Evolutionary conservation across 1,140 invertebrate genomes (phyloP).

Genomic region (Drosophila azteca): DNA sequence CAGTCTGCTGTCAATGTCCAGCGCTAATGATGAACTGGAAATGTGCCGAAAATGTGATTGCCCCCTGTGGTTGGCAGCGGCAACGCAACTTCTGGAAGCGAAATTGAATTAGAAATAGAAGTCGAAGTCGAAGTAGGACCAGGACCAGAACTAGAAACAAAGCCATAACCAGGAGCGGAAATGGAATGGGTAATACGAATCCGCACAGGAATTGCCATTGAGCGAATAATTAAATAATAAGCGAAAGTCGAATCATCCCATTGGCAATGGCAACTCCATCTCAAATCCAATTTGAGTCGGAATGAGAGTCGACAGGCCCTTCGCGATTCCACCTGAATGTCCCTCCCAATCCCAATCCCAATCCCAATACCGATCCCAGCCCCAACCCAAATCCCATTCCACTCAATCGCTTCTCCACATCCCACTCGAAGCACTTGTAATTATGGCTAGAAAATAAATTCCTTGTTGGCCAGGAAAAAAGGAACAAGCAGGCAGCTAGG

Average conservation of each 20-base stretch:
- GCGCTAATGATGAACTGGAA: slow-evolving; percentile 77
- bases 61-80: slow-evolving; percentile 50
- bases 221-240: slow-evolving; percentile 82
- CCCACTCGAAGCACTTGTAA: slow-evolving; percentile 59
- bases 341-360: neutral
- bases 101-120: slow-evolving; percentile 66
- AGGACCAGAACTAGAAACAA: neutral
- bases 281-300: slow-evolving; percentile 14
- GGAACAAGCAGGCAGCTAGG: neutral
- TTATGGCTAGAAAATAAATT: slow-evolving; percentile 69
- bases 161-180: slow-evolving; percentile 12
- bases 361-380: neutral
- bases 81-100: slow-evolving; percentile 38
- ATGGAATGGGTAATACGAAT: slow-evolving; percentile 23
- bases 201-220: slow-evolving; percentile 63
- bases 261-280: slow-evolving; percentile 60
- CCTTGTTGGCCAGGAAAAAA: slow-evolving; percentile 3
- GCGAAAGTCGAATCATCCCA: slow-evolving; percentile 51
- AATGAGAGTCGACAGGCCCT: slow-evolving; percentile 13
- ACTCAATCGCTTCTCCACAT: neutral
- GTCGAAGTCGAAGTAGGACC: slow-evolving; percentile 13
- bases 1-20: slow-evolving; percentile 65
- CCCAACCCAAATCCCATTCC: no score
- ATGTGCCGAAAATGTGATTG: slow-evolving; percentile 60
- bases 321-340: slow-evolving; percentile 49